Conservation (phyloP, 1,140 invertebrate species). For the Nymphalis io region DNA sequence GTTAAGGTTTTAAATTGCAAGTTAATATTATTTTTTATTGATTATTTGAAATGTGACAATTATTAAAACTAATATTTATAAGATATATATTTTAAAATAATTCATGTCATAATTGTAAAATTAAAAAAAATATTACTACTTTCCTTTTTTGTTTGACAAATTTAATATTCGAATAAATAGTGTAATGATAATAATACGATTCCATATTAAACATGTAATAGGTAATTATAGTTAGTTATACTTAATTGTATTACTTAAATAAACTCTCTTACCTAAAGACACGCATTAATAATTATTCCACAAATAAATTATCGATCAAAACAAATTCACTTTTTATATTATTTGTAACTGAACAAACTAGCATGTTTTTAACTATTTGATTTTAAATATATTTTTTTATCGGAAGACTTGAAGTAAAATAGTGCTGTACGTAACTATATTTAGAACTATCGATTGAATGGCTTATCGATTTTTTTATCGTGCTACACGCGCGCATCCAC, state of each 20-base stretch:
- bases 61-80: too few relatives aligned
- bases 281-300: constrained; percentile 24
- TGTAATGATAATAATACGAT: too few relatives aligned
- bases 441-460: constrained; percentile 48
- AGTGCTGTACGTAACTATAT: constrained; percentile 43
- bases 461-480: constrained; percentile 44
- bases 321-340: constrained; percentile 25
- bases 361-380: background rate
- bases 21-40: too few relatives aligned
- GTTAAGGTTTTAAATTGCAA: too few relatives aligned
- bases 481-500: constrained; percentile 40
- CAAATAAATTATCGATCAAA: background rate
- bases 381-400: background rate
- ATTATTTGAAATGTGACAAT: too few relatives aligned
- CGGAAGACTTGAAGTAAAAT: constrained; percentile 28
- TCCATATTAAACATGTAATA: too few relatives aligned
- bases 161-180: too few relatives aligned
- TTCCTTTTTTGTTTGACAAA: too few relatives aligned
- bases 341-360: background rate
- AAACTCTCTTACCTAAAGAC: constrained; percentile 21
- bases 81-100: too few relatives aligned
- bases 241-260: background rate
- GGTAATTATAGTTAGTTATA: too few relatives aligned
- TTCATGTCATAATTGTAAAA: too few relatives aligned
- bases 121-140: too few relatives aligned